These are phyloP conservation scores for Lasioglossum zephyrum DNA, from an alignment of 2,888 invertebrate species.

Conservation along the genomic window DNA sequence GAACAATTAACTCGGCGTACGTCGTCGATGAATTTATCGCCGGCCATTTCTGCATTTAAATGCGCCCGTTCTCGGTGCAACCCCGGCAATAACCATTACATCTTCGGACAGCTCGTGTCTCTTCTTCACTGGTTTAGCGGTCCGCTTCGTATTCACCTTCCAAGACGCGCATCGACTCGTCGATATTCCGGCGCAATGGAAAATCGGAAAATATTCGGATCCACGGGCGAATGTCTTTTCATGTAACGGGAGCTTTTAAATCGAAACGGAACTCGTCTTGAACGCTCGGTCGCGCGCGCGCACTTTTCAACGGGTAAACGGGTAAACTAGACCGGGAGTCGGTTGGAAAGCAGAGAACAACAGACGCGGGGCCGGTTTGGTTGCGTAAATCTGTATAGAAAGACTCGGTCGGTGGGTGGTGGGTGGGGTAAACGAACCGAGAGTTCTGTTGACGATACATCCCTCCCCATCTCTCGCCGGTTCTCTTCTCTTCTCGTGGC, in stretches of 20 bases:
- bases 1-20: conserved; percentile 58
- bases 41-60: conserved; percentile 51
- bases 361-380: conserved; percentile 1
- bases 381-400: conserved; percentile 36
- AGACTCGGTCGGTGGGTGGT: background rate
- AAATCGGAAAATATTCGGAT: background rate
- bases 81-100: conserved; percentile 24
- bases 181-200: background rate
- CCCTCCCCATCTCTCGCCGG: background rate
- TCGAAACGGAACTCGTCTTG: background rate
- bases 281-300: background rate
- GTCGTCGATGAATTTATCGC: conserved; percentile 62
- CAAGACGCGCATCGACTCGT: background rate
- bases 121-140: background rate
- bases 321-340: background rate
- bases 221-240: background rate
- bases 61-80: conserved; percentile 1
- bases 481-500: conserved; percentile 26
- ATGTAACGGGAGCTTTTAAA: background rate
- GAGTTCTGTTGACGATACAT: conserved; percentile 26
- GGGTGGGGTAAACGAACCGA: background rate
- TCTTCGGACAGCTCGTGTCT: conserved; percentile 23
- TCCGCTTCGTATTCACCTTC: background rate
- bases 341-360: conserved; percentile 25
- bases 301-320: background rate